phyloP scores from a whole-genome alignment of 2,797 vertebrate species.

The Spheniscus humboldti region DNA sequence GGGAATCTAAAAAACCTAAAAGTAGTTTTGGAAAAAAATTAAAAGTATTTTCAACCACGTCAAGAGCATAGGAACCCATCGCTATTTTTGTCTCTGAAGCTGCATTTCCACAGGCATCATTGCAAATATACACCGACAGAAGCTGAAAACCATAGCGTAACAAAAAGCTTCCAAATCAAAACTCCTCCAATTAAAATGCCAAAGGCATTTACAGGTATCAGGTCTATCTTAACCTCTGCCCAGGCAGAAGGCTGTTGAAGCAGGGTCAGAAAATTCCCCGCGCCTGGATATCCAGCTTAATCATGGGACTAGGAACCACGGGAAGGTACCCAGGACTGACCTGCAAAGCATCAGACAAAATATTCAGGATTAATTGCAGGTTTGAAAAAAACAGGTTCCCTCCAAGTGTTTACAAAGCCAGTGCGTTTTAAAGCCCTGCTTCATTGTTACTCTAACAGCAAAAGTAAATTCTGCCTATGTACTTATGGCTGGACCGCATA shows the following conservation, averaged over 20 bases:
- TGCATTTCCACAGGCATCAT: neutral
- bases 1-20: neutral
- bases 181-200: neutral
- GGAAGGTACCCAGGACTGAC: neutral
- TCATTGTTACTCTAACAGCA: conserved; percentile 32
- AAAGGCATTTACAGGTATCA: neutral
- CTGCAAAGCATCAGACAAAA: neutral
- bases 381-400: neutral
- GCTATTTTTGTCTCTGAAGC: neutral
- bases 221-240: neutral
- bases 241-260: neutral
- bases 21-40: neutral
- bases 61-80: neutral
- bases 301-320: neutral
- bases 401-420: conserved; percentile 37
- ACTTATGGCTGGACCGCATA: neutral
- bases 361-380: neutral
- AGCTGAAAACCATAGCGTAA: neutral
- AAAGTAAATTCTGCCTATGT: conserved; percentile 44
- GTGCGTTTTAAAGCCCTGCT: conserved; percentile 2
- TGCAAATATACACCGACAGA: neutral
- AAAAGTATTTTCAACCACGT: neutral
- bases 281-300: neutral
- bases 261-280: neutral
- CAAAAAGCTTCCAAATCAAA: neutral